Evolutionary conservation across 53 echinoderm and acorn worm species (phyloP).

Genomic region (Henricia sp.): DNA sequence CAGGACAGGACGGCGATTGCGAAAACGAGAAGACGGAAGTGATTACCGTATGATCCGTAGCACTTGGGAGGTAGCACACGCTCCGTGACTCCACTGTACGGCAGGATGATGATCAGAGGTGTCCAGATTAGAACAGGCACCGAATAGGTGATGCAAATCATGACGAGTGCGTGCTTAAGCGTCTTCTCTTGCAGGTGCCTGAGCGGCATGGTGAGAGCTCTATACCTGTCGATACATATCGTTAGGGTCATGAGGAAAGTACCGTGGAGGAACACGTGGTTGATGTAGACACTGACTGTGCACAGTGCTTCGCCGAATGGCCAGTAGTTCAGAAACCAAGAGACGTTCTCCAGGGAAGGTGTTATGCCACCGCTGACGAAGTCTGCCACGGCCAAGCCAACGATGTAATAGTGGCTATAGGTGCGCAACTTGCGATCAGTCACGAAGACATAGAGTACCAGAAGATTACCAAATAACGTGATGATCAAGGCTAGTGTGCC

Average conservation of each 20-base stretch:
- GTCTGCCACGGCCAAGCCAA: conserved; percentile 65
- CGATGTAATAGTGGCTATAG: conserved; percentile 63
- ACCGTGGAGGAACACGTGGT: conserved; percentile 59
- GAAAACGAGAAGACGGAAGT: neutral
- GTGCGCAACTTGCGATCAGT: conserved; percentile 55
- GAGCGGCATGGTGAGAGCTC: conserved; percentile 55
- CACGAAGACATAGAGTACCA: conserved; percentile 51
- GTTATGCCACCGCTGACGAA: conserved; percentile 50
- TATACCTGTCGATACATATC: conserved; percentile 64
- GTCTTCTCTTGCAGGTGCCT: conserved; percentile 36
- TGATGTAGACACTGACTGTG: conserved; percentile 41
- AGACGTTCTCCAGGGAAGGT: conserved; percentile 26
- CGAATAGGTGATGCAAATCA: conserved; percentile 39
- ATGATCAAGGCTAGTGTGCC: neutral
- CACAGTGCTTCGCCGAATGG: conserved; percentile 53
- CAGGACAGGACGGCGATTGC: conserved; percentile 14
- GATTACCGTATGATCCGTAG: neutral
- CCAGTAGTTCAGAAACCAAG: conserved; percentile 42
- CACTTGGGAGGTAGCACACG: neutral
- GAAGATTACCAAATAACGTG: conserved; percentile 56
- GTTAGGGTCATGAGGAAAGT: conserved; percentile 53
- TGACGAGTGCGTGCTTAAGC: conserved; percentile 37
- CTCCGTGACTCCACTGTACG: neutral
- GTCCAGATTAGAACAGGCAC: conserved; percentile 63
- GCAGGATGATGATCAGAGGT: conserved; percentile 35